phyloP scores from a whole-genome alignment of 2,113 vertebrate genomes.

The Amazona guildingii region DNA sequence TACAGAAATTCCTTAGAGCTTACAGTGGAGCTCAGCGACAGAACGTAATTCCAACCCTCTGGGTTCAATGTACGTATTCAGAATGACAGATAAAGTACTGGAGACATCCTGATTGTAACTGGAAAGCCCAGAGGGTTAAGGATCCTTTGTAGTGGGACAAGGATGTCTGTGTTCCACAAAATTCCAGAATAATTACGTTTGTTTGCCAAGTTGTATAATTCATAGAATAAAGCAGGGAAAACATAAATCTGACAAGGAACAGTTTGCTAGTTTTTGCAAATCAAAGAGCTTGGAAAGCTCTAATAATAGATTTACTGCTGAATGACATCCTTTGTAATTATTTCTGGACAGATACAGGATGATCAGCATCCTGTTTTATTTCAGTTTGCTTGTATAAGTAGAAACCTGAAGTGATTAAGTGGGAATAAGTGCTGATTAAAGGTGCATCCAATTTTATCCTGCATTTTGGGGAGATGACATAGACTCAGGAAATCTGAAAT shows the following conservation, averaged over 20 bases:
- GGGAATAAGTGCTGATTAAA: neutral
- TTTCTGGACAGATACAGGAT: slow-evolving; percentile 8
- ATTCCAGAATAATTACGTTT: neutral
- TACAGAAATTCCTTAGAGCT: neutral
- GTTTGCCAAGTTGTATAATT: neutral
- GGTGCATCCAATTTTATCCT: neutral
- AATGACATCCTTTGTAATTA: slow-evolving; percentile 5
- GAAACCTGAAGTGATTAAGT: neutral
- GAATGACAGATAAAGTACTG: neutral
- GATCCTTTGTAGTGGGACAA: slow-evolving; percentile 19
- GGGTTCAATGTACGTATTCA: neutral
- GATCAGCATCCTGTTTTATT: neutral
- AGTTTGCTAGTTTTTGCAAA: neutral
- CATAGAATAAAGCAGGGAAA: slow-evolving; percentile 5
- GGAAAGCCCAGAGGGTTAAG: slow-evolving; percentile 6
- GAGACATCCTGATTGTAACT: neutral
- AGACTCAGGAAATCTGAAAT: neutral
- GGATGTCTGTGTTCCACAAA: slow-evolving; percentile 32
- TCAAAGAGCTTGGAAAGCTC: slow-evolving; percentile 13
- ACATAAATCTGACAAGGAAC: neutral
- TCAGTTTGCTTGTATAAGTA: neutral
- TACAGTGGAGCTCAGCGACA: neutral
- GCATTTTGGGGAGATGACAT: neutral
- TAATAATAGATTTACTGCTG: slow-evolving; percentile 12
- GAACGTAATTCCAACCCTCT: neutral